Percentiles rank a stretch among this genome's conserved stretches.
Evolutionary conservation across 2,888 invertebrate genomes (phyloP).

Genomic region (Phanerotoma sp.): DNA sequence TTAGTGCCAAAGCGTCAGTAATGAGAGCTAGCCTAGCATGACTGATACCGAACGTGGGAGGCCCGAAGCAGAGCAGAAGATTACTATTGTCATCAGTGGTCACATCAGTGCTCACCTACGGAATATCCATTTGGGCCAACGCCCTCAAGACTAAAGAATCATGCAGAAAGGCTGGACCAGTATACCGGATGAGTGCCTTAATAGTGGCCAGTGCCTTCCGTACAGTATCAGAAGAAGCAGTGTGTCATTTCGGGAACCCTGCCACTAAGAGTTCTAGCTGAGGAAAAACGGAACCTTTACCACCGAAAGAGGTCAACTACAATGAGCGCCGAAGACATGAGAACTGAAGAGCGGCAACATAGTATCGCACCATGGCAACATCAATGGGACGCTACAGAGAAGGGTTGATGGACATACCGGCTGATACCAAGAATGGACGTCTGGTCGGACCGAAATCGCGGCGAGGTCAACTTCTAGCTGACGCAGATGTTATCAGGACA

Average conservation of each 20-base stretch:
- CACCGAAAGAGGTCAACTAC: not conserved
- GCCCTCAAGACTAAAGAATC: conserved; percentile 1
- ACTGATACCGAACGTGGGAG: conserved; percentile 35
- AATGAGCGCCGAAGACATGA: not conserved
- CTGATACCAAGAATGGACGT: not conserved
- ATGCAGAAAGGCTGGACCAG: conserved; percentile 15
- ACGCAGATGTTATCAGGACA: not conserved
- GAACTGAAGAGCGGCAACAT: not conserved
- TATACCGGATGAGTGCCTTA: conserved; percentile 23
- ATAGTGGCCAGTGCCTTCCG: too few species aligned
- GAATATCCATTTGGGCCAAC: conserved; percentile 29
- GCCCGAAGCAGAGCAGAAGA: conserved; percentile 29
- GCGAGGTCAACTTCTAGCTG: not conserved
- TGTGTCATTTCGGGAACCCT: too few species aligned
- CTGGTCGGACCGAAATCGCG: not conserved
- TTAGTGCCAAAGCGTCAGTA: conserved; percentile 16
- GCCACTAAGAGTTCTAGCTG: not conserved
- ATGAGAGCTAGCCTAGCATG: conserved; percentile 21
- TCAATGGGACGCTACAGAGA: too few species aligned
- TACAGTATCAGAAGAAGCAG: too few species aligned
- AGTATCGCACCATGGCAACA: not conserved
- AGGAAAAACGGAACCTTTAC: not conserved
- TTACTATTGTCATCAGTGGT: conserved; percentile 26
- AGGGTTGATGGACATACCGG: not conserved
- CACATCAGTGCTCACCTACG: conserved; percentile 31